These are phyloP conservation scores for Cavia porcellus DNA, from an alignment of 2,113 vertebrate species.

Conservation along the genomic window DNA sequence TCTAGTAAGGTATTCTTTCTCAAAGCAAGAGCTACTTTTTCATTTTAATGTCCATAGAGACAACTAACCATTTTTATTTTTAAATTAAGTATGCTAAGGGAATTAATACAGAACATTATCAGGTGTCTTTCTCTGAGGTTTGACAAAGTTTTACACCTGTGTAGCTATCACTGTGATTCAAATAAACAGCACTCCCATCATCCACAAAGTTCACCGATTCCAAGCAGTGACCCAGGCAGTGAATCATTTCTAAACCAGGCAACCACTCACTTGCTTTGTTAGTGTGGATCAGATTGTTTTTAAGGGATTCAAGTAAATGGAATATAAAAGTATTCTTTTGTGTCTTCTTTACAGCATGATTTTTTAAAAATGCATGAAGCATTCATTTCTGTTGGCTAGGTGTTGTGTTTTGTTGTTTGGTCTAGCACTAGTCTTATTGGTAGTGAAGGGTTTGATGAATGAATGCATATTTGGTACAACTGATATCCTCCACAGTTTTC, in stretches of 20 bases:
- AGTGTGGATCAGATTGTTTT: neutral
- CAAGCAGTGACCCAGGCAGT: neutral
- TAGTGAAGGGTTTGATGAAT: neutral
- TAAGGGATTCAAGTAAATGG: neutral
- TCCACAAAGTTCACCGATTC: neutral
- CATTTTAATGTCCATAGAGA: neutral
- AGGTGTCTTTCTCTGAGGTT: neutral
- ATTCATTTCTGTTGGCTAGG: constrained; percentile 19
- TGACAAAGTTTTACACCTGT: neutral
- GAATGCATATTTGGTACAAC: neutral
- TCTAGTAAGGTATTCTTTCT: neutral
- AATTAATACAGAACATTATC: neutral
- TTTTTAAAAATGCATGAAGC: neutral
- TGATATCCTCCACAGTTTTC: neutral
- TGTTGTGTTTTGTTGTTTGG: neutral
- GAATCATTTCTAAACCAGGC: neutral
- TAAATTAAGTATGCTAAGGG: neutral
- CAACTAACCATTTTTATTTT: constrained; percentile 26
- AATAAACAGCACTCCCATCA: neutral
- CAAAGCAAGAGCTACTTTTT: neutral
- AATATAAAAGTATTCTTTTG: neutral
- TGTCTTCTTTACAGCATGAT: neutral
- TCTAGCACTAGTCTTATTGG: neutral
- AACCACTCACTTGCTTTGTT: neutral
- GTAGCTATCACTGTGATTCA: neutral